Conservation (phyloP, 1,140 invertebrate species). For the Drosophila orosa region DNA sequence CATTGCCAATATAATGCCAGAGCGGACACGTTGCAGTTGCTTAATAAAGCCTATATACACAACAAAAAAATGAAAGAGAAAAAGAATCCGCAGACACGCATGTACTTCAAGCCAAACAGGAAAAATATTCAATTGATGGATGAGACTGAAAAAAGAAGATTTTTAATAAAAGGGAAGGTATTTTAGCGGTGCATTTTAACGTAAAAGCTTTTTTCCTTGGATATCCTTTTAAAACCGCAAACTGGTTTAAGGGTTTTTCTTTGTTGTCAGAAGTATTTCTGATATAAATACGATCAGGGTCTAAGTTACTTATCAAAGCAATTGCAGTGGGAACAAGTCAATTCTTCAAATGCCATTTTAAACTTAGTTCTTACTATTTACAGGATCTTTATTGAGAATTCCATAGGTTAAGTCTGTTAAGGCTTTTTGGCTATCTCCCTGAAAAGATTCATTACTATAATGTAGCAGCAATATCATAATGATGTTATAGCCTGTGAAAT, state of each 20-base stretch:
- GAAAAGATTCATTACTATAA: background rate
- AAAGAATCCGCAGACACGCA: slow-evolving; percentile 13
- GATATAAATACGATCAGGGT: no score
- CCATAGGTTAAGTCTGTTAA: background rate
- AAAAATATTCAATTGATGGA: slow-evolving; percentile 50
- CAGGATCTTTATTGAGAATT: background rate
- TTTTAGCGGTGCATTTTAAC: background rate
- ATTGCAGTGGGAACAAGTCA: background rate
- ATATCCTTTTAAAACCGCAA: background rate
- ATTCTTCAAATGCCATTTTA: no score
- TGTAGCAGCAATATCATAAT: background rate
- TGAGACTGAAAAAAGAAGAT: slow-evolving; percentile 1
- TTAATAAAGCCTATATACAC: slow-evolving; percentile 49
- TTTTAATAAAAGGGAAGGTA: background rate
- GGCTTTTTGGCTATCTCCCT: no score
- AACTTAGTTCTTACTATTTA: background rate
- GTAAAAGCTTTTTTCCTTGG: background rate
- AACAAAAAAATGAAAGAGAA: slow-evolving; percentile 5
- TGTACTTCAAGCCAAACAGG: slow-evolving; percentile 13
- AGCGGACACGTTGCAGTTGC: slow-evolving; percentile 56
- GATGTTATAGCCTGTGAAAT: background rate
- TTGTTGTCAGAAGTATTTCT: background rate
- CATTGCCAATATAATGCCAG: slow-evolving; percentile 52
- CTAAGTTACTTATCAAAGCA: background rate
- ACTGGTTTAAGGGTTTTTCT: background rate